Conservation (phyloP, 2,797 vertebrate species). For the Ptychobarbus kaznakovi region DNA sequence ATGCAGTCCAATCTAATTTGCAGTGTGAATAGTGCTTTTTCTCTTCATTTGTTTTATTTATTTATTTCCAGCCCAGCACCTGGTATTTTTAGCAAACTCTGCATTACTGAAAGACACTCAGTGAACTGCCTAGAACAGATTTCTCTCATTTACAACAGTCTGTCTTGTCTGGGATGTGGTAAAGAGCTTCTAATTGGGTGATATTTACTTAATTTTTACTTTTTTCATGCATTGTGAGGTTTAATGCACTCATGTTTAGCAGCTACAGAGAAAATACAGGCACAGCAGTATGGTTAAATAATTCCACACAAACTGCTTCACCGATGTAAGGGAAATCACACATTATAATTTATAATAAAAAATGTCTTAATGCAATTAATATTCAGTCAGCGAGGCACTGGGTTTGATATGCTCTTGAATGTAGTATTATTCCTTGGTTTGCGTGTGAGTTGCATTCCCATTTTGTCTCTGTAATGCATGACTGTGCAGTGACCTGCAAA, state of each 20-base stretch:
- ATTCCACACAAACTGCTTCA: not conserved
- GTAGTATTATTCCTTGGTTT: not conserved
- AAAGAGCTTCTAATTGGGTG: constrained; percentile 21
- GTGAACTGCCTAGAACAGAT: constrained; percentile 15
- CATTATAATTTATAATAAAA: not conserved
- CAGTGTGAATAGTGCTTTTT: not conserved
- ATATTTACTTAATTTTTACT: constrained; percentile 9
- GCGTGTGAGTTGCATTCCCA: constrained; percentile 21
- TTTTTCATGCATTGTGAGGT: constrained; percentile 10
- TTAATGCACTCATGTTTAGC: constrained; percentile 17
- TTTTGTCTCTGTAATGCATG: constrained; percentile 6
- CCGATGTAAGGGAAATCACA: not conserved
- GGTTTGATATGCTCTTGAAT: not conserved
- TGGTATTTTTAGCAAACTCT: constrained; percentile 22
- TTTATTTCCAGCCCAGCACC: not conserved
- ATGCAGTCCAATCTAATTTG: not conserved
- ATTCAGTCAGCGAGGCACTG: not conserved
- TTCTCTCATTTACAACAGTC: constrained; percentile 25
- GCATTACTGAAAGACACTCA: constrained; percentile 23
- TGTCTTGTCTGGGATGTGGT: constrained; percentile 15
- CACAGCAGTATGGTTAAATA: not conserved
- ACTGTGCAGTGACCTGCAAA: constrained; percentile 23
- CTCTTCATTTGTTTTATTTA: not conserved
- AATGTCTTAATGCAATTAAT: not conserved
- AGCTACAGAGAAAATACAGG: not conserved